Evolutionary conservation across 2,113 vertebrate genomes (phyloP).

Genomic region (Callaeas wilsoni): DNA sequence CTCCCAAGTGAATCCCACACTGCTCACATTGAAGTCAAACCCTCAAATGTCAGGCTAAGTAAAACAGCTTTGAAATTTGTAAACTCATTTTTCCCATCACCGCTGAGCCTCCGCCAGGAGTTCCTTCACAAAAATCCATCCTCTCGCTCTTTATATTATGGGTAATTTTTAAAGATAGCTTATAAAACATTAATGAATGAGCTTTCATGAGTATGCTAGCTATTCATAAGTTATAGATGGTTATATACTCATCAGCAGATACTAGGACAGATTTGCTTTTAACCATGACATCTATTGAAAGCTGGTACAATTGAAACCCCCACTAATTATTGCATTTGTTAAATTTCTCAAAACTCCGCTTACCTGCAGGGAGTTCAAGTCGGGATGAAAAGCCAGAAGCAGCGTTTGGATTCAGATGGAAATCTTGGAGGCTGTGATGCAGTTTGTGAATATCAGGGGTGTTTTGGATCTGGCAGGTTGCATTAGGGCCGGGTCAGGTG

Average conservation of each 20-base stretch:
- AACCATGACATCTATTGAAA: constrained; percentile 16
- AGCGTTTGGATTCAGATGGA: not conserved
- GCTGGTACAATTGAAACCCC: not conserved
- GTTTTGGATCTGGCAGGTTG: not conserved
- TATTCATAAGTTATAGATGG: constrained; percentile 43
- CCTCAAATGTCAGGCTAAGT: constrained; percentile 5
- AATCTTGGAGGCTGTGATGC: not conserved
- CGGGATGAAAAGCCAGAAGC: not conserved
- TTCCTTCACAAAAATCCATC: constrained; percentile 23
- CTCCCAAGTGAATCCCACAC: not conserved
- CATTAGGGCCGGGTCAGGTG: not conserved
- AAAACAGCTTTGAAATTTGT: constrained; percentile 33
- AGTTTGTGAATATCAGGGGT: not conserved
- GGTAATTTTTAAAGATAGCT: constrained; percentile 52
- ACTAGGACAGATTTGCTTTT: constrained; percentile 28
- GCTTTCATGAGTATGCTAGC: constrained; percentile 26
- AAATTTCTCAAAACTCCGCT: not conserved
- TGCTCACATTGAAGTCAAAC: not conserved
- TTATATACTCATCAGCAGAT: constrained; percentile 31
- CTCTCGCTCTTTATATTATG: not conserved
- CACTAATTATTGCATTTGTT: constrained; percentile 20
- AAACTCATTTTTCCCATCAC: constrained; percentile 16
- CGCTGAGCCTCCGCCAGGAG: not conserved
- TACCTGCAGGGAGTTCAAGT: not conserved
- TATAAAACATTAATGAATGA: constrained; percentile 53